Base-by-base conservation (phyloP, 2,888 invertebrate species). In the Emesis castigata region DNA sequence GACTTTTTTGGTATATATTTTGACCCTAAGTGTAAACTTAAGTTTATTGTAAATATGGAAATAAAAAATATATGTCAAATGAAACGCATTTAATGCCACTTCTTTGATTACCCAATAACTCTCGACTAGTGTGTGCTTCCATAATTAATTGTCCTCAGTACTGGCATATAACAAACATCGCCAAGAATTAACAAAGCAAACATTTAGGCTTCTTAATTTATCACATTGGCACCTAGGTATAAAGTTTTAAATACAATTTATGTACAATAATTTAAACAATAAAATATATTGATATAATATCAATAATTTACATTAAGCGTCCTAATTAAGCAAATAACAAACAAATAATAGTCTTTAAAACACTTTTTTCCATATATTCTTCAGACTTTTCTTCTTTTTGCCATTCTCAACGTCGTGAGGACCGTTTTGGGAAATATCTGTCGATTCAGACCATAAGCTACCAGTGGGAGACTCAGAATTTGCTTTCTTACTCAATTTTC, bases 311-410 rank as follows among this genome's bases (percentile, higher is more conserved):
- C 91, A 92, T 90, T 90, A 92, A 84, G 82, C 74, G 81, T 84
- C 72, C 79, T 87, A 83, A 73, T 69, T 71, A 84, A 84, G 84
- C 84, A 85, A 80, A 87, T 83, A 78, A 89, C 26, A 75, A 81
- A 69, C 65, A 62, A 74, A 26, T 65, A 34, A 64, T 69, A 86
- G 87, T 89, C 84, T 86, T 96, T 96, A 97, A 95, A 98, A 98
- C 90, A 98, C 97, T 95, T 98, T 98, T 88, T 97, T 98, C 90
- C 98, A 96, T 91, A 98, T 97, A 93, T 97, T 97, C 91, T 97
- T 98, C 85, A 98, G 96, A 89, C 97, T 96, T 89, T 97, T 97
- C 91, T 97, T 98, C 88, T 97, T 97, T 79, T 91, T 89, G 34
- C 89, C 89, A 73, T 88, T 90, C 71, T 91, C 93, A 72, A 85